A percentile compares a stretch with the other conserved stretches of the same genome.
These are phyloP conservation scores for Enteromius afrohamiltoni DNA, from an alignment of 2,797 vertebrate genomes.

Conservation along the genomic window DNA sequence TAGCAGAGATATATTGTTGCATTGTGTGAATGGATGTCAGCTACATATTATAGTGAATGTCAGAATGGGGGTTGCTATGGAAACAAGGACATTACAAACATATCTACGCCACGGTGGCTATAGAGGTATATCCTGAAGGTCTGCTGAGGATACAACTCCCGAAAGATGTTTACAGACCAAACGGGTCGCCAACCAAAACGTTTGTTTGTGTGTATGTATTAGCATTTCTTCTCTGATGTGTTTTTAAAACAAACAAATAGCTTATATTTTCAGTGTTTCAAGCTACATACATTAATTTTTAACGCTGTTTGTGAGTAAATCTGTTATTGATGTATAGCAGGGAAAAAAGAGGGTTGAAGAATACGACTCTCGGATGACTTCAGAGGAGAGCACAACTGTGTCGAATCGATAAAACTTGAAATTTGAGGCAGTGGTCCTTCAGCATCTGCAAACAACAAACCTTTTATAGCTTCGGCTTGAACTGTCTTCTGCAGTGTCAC, in stretches of 20 bases:
- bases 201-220: conserved; percentile 41
- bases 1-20: conserved; percentile 46
- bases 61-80: conserved; percentile 57
- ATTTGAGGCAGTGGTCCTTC: conserved; percentile 39
- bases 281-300: conserved; percentile 35
- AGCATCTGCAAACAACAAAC: conserved; percentile 36
- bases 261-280: conserved; percentile 22
- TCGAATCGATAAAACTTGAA: conserved; percentile 37
- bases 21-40: conserved; percentile 53
- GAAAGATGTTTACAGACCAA: conserved; percentile 21
- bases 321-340: conserved; percentile 45
- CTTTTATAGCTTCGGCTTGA: conserved; percentile 32
- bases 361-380: conserved; percentile 40
- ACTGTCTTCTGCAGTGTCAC: conserved; percentile 20
- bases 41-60: conserved; percentile 46
- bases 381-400: conserved; percentile 37
- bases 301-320: conserved; percentile 40
- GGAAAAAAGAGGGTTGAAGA: conserved; percentile 14
- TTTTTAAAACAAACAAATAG: conserved; percentile 30
- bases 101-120: conserved; percentile 49
- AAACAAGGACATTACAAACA: conserved; percentile 55
- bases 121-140: conserved; percentile 49
- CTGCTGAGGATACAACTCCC: conserved; percentile 38
- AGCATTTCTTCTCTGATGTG: conserved; percentile 29
- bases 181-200: background rate